A percentile compares a stretch with the other conserved stretches of the same genome.
Conservation (phyloP, 2,797 vertebrate species). For the Premnoplex brunnescens region DNA sequence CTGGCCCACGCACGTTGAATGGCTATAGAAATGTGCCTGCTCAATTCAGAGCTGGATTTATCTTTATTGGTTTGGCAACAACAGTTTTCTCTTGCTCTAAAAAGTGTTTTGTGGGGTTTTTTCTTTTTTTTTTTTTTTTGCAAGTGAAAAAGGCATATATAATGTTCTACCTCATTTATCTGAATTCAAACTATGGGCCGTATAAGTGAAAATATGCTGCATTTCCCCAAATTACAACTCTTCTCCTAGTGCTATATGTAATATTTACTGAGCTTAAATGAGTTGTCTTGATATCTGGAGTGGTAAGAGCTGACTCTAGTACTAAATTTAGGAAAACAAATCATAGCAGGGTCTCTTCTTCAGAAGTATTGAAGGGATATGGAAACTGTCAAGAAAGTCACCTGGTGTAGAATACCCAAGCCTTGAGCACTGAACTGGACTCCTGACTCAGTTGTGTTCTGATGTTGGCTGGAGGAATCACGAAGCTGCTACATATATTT, state of each 20-base stretch:
- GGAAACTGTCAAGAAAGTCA: not conserved
- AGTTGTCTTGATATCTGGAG: not conserved
- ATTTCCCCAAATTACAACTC: not conserved
- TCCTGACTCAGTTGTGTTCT: not conserved
- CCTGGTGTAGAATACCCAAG: not conserved
- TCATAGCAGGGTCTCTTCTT: not conserved
- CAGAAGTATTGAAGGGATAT: not conserved
- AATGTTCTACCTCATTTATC: not conserved
- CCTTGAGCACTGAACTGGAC: not conserved
- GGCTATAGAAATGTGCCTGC: conserved; percentile 17
- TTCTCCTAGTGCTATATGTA: not conserved
- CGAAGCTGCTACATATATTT: accelerated
- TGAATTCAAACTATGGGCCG: not conserved
- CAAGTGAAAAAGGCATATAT: not conserved
- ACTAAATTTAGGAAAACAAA: not conserved
- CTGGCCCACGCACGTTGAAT: not conserved
- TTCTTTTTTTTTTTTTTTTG: not conserved
- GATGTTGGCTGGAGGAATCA: not conserved
- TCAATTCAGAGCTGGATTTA: not conserved
- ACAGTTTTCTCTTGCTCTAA: not conserved
- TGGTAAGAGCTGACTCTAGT: not conserved
- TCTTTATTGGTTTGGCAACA: not conserved
- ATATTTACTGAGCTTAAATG: not conserved
- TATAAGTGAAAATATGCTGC: not conserved
- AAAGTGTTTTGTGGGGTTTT: not conserved